Conservation (phyloP, 30 jellyfish, hydroid and myxozoan species). For the Cassiopea andromeda region DNA sequence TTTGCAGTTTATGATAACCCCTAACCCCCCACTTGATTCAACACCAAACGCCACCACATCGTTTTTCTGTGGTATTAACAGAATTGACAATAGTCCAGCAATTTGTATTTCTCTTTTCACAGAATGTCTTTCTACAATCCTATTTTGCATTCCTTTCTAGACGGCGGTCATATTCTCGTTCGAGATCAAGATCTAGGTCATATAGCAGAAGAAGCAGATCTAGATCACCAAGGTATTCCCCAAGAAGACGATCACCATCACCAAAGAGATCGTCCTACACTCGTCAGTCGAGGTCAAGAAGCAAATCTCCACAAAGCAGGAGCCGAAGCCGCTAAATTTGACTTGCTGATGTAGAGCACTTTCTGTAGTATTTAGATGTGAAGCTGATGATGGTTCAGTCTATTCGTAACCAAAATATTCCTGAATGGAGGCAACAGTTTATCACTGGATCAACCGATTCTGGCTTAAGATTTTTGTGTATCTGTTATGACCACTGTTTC, state of each 20-base stretch:
- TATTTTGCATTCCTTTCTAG: constrained; percentile 7
- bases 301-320: constrained; percentile 66
- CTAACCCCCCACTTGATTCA: too few species aligned
- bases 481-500: background rate
- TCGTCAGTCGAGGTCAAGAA: constrained; percentile 70
- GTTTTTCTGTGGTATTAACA: too few species aligned
- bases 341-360: background rate
- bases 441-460: background rate
- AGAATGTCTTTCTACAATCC: too few species aligned
- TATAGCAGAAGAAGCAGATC: constrained; percentile 82
- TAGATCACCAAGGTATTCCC: constrained; percentile 79
- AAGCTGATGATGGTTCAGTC: background rate
- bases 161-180: constrained; percentile 68
- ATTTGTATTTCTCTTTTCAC: too few species aligned
- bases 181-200: constrained; percentile 87
- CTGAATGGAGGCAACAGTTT: background rate
- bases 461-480: background rate
- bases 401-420: background rate
- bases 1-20: too few species aligned
- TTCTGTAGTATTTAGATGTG: background rate
- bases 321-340: constrained; percentile 32
- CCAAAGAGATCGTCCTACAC: constrained; percentile 58
- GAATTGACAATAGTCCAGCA: too few species aligned
- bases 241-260: constrained; percentile 64
- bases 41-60: too few species aligned